Percentiles rank a stretch among this genome's conserved stretches.
These are phyloP conservation scores for Adelosebastes latens DNA, from an alignment of 2,797 vertebrate species.

Conservation along the genomic window DNA sequence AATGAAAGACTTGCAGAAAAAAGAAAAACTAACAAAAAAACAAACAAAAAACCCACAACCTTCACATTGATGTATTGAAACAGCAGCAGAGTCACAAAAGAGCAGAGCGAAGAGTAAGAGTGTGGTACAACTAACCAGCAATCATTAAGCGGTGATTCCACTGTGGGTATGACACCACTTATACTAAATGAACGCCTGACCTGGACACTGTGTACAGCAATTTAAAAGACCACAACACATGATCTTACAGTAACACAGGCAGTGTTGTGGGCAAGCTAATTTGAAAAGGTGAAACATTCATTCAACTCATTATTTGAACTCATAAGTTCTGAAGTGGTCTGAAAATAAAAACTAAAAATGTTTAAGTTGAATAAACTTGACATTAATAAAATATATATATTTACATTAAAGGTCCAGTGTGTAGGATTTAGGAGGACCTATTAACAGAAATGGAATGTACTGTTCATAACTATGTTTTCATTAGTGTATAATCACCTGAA, in stretches of 20 bases:
- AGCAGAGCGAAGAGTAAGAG: not conserved
- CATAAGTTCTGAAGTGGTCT: not conserved
- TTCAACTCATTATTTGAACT: not conserved
- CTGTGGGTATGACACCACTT: not conserved
- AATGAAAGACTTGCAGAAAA: not conserved
- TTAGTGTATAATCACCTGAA: too few species aligned
- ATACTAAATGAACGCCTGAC: conserved; percentile 6
- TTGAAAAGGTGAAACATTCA: not conserved
- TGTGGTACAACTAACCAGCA: not conserved
- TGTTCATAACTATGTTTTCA: fast-evolving
- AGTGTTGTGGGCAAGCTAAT: not conserved
- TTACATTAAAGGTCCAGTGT: too few species aligned
- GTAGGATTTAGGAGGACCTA: too few species aligned
- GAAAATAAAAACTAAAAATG: not conserved
- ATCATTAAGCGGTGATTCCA: not conserved
- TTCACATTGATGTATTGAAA: not conserved
- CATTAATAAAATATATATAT: too few species aligned
- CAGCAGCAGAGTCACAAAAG: not conserved
- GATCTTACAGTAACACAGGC: not conserved
- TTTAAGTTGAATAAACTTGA: not conserved
- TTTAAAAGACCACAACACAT: not conserved
- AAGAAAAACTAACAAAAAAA: not conserved
- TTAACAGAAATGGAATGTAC: too few species aligned
- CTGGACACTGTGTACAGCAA: not conserved
- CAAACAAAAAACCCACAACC: not conserved